phyloP scores from a whole-genome alignment of 2,888 invertebrate genomes.

The Cheilosia vulpina region DNA sequence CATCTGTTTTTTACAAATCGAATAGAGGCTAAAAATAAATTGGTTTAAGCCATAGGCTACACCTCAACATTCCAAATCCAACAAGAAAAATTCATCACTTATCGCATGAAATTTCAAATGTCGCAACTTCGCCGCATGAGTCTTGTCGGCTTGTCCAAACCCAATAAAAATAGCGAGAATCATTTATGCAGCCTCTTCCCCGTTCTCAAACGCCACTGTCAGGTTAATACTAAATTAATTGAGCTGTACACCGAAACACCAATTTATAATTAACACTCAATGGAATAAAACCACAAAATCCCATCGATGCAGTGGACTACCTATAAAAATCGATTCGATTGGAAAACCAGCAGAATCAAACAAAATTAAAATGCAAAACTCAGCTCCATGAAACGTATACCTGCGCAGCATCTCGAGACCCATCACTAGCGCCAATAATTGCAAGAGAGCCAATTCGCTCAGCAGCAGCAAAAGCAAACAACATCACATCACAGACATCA shows the following conservation, averaged over 20 bases:
- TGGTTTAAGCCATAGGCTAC: no score
- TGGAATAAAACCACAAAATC: constrained; percentile 27
- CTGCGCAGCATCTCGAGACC: constrained; percentile 41
- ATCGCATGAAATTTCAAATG: background rate
- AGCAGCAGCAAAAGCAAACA: constrained; percentile 46
- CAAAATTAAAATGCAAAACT: constrained; percentile 10
- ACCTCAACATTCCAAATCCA: no score
- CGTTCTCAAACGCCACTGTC: background rate
- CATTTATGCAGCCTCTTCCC: background rate
- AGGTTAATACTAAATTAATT: constrained; percentile 44
- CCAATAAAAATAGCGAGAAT: constrained; percentile 23
- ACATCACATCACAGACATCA: constrained; percentile 27
- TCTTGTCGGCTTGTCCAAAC: background rate
- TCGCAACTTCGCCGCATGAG: no score
- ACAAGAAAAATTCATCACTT: background rate
- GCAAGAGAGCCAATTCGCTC: constrained; percentile 57
- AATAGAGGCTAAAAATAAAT: no score
- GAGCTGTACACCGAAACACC: constrained; percentile 56
- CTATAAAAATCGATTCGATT: background rate
- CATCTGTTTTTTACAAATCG: no score
- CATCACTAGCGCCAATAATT: constrained; percentile 71
- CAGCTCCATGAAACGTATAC: background rate
- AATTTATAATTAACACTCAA: constrained; percentile 59
- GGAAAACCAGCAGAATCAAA: background rate
- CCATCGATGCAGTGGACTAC: background rate